A percentile compares a stretch with the other conserved stretches of the same genome.
Evolutionary conservation across 2,113 vertebrate species (phyloP).

Genomic region (Ctenomys sociabilis): DNA sequence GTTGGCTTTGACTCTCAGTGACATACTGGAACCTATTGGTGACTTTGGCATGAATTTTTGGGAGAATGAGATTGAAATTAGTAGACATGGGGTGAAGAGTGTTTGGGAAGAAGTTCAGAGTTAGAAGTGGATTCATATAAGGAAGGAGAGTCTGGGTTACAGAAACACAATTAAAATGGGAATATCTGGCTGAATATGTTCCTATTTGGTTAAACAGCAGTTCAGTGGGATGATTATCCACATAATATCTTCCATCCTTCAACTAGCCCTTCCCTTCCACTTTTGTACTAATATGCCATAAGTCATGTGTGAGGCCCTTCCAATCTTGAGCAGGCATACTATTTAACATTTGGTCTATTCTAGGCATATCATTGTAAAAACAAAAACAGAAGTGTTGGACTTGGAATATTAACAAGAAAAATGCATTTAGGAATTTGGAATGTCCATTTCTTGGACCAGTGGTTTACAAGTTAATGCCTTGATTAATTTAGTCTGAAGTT

Average conservation of each 20-base stretch:
- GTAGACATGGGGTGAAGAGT: not conserved
- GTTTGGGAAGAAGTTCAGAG: not conserved
- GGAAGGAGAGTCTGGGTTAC: not conserved
- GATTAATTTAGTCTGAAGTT: conserved; percentile 49
- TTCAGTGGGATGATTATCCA: not conserved
- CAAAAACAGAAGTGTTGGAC: not conserved
- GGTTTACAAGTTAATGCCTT: conserved; percentile 21
- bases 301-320: not conserved
- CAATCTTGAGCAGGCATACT: not conserved
- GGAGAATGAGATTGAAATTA: not conserved
- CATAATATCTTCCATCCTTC: not conserved
- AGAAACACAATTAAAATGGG: not conserved
- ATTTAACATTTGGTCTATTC: not conserved
- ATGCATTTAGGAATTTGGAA: not conserved
- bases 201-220: too few species aligned
- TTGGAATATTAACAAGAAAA: not conserved
- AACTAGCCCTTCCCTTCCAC: not conserved
- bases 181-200: not conserved
- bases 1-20: not conserved
- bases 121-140: not conserved
- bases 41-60: not conserved
- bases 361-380: not conserved
- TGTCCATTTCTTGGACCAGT: conserved; percentile 4
- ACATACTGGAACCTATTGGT: not conserved
- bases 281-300: not conserved